A percentile compares a stretch with the other conserved stretches of the same genome.
Evolutionary conservation across 2,797 vertebrate genomes (phyloP).

Genomic region (Amblyopsis hoosieri): DNA sequence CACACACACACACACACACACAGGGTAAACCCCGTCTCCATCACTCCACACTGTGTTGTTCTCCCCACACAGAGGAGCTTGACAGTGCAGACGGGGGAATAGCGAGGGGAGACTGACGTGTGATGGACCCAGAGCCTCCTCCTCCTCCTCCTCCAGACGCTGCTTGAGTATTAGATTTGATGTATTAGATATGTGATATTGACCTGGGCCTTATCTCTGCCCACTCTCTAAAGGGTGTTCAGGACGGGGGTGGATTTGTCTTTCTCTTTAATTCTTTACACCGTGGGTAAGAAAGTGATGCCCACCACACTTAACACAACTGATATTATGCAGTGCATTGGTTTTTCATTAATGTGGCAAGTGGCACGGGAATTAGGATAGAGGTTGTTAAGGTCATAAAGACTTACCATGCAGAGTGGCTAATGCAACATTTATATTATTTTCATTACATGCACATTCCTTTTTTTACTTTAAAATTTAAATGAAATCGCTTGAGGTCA

Average conservation of each 20-base stretch:
- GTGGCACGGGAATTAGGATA: conserved; percentile 48
- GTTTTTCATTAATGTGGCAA: conserved; percentile 58
- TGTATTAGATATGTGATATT: conserved; percentile 39
- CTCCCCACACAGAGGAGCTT: not conserved
- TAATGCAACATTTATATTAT: conserved; percentile 71
- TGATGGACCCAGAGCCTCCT: not conserved
- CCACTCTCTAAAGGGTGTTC: conserved; percentile 35
- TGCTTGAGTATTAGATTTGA: conserved; percentile 1
- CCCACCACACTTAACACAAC: conserved; percentile 32
- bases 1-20: conserved; percentile 13
- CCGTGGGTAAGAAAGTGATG: conserved; percentile 44
- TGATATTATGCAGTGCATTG: conserved; percentile 47
- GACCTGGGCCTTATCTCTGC: conserved; percentile 38
- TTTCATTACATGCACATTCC: conserved; percentile 51
- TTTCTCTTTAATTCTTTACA: conserved; percentile 36
- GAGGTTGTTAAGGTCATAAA: conserved; percentile 63
- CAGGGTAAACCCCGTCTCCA: not conserved
- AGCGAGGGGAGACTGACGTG: conserved; percentile 2
- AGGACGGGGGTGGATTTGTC: conserved; percentile 38
- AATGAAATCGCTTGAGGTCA: conserved; percentile 45
- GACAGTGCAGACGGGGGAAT: not conserved
- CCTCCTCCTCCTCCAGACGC: too few relatives aligned
- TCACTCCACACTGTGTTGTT: conserved; percentile 17
- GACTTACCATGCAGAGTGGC: conserved; percentile 29
- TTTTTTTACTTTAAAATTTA: conserved; percentile 64